Base-by-base conservation (phyloP, 2,113 vertebrate species). In the Quiscalus mexicanus region DNA sequence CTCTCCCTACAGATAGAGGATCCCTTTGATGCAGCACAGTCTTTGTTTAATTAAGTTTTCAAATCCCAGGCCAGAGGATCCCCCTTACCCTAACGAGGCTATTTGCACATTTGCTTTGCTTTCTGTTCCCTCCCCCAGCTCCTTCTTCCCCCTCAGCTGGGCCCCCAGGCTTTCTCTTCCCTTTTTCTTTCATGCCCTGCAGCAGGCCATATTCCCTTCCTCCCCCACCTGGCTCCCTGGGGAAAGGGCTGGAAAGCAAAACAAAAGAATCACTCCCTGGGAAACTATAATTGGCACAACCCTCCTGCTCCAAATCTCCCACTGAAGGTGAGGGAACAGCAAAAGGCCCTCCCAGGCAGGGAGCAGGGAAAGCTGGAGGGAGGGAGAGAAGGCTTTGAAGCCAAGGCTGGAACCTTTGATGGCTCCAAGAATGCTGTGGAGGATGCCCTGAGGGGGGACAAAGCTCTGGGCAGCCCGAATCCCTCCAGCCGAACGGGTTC, bases 221-320 rank as follows among this genome's bases (percentile, higher is more conserved):
- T 94, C 93, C 93, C 78, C 81, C 92, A 97, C 94, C 95, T 97
- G 95, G 45, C 86, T 95, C 96, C 91, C 84, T 6, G 74, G 81
- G 92, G 89, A 63, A 50, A 60, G 81, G 67, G 19, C 67, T 93
- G 87, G 82, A 47, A 92, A 83, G 80, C 41, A 79, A 91, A 96
- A 96, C 96, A 97, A 95, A 95, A 58, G 96, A 85, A 17, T 91
- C 70, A 3, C 84, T 95, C 80, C 31, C 58, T 49, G 69, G 60
- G 92, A 97, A 95, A 49, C 42, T 4, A 0, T 35, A 37, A 90
- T 90, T 86, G 73, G 59, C 84, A 31, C 69, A 84, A 37, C 55
- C 39, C 64, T 90, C n/a, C 68, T 44, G 3, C 92, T 84, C 90
- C 35, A 31, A 84, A 13, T 13, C 64, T 86, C 88, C 73, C 4